Base-by-base conservation (phyloP, 2,113 vertebrate species). In the Ariopsis seemanni region DNA sequence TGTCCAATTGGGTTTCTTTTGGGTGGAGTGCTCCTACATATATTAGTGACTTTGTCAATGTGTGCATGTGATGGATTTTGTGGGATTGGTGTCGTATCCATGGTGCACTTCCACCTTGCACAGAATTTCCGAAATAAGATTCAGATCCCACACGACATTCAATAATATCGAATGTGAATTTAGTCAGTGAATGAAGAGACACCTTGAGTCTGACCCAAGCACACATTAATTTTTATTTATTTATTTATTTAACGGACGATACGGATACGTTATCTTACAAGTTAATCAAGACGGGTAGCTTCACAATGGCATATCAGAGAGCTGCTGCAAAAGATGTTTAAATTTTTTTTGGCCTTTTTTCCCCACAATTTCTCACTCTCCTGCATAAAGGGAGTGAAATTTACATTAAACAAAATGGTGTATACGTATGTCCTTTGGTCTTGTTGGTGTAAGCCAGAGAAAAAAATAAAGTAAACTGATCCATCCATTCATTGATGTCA, bases 401-500 rank as follows among this genome's bases (percentile, higher is more conserved):
- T 55, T 55, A 2, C 1, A 55, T 11, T 11, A 4, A n/a, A 14
- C 12, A 69, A 69, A 69, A 3, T 65, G 27, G 20, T 34, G 7
- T 83, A 74, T 52, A 63, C 48, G 72, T 60, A 63, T 55, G 72
- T 60, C 63, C 63, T 88, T 83, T 48, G 50, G 81, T 84, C 30
- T 65, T 50, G 63, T 81, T 18, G 34, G 53, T 69, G 58, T 48
- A 87, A 71, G 83, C 50, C 67, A 82, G 60, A 34, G 25, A 30
- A 62, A 83, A 71, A 83, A 83, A 22, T 75, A 81, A 53, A 63
- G 30, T 53, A 88, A 34, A 88, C 7, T n/a, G 25, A 17, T 78
- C 50, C 34, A 34, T 34, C 2, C 9, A 27, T 30, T 82, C 48
- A 63, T 50, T 84, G 83, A 86, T 88, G 78, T 62, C 78, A 57